These are phyloP conservation scores for Tonatia bakeri DNA, from an alignment of 2,113 vertebrate species.

Conservation along the genomic window DNA sequence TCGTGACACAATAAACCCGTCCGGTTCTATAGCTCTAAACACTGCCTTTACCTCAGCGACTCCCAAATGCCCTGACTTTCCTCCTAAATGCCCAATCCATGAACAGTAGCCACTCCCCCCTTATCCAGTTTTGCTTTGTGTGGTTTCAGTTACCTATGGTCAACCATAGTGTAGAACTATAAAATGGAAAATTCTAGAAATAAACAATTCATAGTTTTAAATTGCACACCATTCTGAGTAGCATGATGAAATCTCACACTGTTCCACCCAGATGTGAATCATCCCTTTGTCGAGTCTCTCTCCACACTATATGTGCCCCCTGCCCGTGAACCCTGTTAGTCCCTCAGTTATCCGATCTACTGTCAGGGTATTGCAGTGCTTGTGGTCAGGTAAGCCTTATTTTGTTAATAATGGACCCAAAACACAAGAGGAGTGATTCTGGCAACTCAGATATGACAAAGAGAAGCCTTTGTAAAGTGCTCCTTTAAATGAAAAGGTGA, in stretches of 20 bases:
- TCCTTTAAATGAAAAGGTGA: neutral
- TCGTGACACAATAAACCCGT: neutral
- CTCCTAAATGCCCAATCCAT: neutral
- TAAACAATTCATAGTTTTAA: neutral
- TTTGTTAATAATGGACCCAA: neutral
- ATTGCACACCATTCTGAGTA: neutral
- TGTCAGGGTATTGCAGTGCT: neutral
- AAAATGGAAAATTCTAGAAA: neutral
- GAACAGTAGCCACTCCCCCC: neutral
- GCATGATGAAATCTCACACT: neutral
- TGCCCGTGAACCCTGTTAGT: neutral
- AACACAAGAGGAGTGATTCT: neutral
- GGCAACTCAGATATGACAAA: neutral
- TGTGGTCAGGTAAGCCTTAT: neutral
- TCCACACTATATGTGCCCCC: neutral
- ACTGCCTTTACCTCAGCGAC: neutral
- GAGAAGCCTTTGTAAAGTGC: neutral
- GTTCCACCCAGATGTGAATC: no score
- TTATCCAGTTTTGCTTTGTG: neutral
- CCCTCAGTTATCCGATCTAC: neutral
- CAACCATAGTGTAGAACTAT: neutral
- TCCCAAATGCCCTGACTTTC: neutral
- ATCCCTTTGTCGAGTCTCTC: neutral
- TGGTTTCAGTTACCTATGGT: neutral
- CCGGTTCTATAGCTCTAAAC: neutral